phyloP scores from a whole-genome alignment of 2,113 vertebrate species.

The Procavia capensis region DNA sequence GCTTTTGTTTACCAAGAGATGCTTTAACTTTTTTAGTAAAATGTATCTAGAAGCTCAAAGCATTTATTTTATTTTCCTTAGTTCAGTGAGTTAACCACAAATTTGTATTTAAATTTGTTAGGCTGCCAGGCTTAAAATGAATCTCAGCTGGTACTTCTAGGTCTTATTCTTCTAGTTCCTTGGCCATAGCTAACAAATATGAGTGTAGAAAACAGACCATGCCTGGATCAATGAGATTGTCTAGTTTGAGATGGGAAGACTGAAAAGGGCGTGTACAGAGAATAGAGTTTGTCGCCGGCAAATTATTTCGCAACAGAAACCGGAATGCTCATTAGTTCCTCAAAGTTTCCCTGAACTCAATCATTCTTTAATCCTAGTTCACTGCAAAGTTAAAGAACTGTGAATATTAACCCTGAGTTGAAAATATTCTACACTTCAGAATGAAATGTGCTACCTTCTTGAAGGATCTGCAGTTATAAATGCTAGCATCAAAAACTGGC shows the following conservation, averaged over 20 bases:
- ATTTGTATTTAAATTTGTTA: conserved; percentile 43
- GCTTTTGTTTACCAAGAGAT: not conserved
- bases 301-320: conserved; percentile 40
- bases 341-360: not conserved
- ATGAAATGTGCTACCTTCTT: not conserved
- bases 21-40: no score
- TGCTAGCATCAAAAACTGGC: conserved; percentile 1
- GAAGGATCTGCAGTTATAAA: not conserved
- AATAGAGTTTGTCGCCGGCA: not conserved
- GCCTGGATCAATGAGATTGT: conserved; percentile 42
- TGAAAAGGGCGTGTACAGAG: not conserved
- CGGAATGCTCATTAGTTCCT: not conserved
- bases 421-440: conserved; percentile 11
- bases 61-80: not conserved
- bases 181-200: not conserved
- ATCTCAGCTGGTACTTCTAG: not conserved
- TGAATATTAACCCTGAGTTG: not conserved
- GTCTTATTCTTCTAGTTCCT: not conserved
- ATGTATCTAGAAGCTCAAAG: no score
- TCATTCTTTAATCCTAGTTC: conserved; percentile 10
- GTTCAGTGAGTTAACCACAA: not conserved
- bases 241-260: conserved; percentile 24
- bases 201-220: conserved; percentile 10
- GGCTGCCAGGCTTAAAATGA: not conserved
- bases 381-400: not conserved